A percentile compares a stretch with the other conserved stretches of the same genome.
phyloP scores from a whole-genome alignment of 2,797 vertebrate genomes.

The Rhinatrema bivittatum region DNA sequence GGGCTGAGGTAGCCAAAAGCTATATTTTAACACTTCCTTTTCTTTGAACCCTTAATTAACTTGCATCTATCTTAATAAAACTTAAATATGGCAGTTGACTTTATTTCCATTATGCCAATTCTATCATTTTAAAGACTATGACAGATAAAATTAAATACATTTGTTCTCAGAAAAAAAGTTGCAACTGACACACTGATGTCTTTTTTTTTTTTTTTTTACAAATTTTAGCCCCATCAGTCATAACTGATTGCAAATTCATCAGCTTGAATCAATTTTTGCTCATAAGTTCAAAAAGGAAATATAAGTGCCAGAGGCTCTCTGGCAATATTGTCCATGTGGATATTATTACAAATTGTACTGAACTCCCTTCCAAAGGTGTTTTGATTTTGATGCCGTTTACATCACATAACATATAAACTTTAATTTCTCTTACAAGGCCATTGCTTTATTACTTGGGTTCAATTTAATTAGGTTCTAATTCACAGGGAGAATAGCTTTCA shows the following conservation, averaged over 20 bases:
- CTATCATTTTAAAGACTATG: constrained; percentile 30
- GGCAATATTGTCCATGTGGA: constrained; percentile 81
- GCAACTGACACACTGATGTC: constrained; percentile 64
- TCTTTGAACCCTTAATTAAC: constrained; percentile 39
- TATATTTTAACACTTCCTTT: constrained; percentile 28
- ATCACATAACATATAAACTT: constrained; percentile 11
- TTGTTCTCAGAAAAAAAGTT: constrained; percentile 45
- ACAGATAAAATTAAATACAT: constrained; percentile 39
- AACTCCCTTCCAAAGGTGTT: constrained; percentile 37
- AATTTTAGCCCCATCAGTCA: constrained; percentile 81
- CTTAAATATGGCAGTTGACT: constrained; percentile 49
- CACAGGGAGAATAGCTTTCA: too few species aligned
- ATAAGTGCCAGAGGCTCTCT: constrained; percentile 63
- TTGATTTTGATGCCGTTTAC: constrained; percentile 34
- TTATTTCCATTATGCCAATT: constrained; percentile 35
- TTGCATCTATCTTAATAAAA: constrained; percentile 50
- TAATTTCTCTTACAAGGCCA: too few species aligned
- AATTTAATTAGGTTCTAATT: too few species aligned
- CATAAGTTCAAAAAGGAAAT: constrained; percentile 91
- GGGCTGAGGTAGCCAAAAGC: constrained; percentile 22
- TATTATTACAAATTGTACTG: constrained; percentile 56
- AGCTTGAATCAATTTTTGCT: constrained; percentile 97
- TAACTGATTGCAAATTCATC: constrained; percentile 91
- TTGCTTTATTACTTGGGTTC: too few species aligned
- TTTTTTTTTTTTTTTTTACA: constrained; percentile 68